Evolutionary conservation across 2,888 invertebrate species (phyloP).

Genomic region (Ecliptopera silaceata): DNA sequence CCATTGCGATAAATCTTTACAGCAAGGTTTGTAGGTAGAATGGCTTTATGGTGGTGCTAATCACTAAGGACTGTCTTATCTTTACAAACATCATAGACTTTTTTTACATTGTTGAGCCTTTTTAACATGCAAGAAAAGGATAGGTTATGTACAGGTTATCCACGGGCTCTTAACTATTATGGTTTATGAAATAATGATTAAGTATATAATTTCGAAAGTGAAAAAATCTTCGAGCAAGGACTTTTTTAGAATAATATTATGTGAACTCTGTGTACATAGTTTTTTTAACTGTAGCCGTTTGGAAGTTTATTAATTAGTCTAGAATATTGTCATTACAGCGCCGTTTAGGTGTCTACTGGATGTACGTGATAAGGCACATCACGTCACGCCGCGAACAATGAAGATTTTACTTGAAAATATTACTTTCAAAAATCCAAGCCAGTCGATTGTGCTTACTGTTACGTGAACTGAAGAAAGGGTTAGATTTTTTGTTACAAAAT

Average conservation of each 20-base stretch:
- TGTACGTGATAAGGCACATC: not conserved
- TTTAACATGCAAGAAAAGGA: not conserved
- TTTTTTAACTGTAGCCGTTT: too few relatives aligned
- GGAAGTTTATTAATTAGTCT: too few relatives aligned
- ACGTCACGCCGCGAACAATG: slow-evolving; percentile 13
- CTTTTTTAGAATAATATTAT: too few relatives aligned
- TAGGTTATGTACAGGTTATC: not conserved
- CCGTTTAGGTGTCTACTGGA: not conserved
- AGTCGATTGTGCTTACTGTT: slow-evolving; percentile 63
- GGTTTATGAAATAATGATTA: too few relatives aligned
- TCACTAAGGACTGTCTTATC: slow-evolving; percentile 41
- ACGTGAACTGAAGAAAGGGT: slow-evolving; percentile 67
- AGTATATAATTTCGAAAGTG: too few relatives aligned
- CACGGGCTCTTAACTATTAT: too few relatives aligned
- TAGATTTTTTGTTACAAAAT: slow-evolving; percentile 66
- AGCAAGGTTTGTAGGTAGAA: slow-evolving; percentile 65
- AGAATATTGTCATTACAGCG: too few relatives aligned
- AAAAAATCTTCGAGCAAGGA: too few relatives aligned
- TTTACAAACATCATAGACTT: slow-evolving; percentile 21
- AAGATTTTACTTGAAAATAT: slow-evolving; percentile 23
- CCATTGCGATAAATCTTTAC: slow-evolving; percentile 65
- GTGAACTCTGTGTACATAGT: too few relatives aligned
- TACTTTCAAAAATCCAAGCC: slow-evolving; percentile 41
- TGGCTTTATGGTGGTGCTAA: slow-evolving; percentile 64
- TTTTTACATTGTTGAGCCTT: not conserved